A percentile compares a stretch with the other conserved stretches of the same genome.
Conservation (phyloP, 2,113 vertebrate species). For the Phocoena phocoena region DNA sequence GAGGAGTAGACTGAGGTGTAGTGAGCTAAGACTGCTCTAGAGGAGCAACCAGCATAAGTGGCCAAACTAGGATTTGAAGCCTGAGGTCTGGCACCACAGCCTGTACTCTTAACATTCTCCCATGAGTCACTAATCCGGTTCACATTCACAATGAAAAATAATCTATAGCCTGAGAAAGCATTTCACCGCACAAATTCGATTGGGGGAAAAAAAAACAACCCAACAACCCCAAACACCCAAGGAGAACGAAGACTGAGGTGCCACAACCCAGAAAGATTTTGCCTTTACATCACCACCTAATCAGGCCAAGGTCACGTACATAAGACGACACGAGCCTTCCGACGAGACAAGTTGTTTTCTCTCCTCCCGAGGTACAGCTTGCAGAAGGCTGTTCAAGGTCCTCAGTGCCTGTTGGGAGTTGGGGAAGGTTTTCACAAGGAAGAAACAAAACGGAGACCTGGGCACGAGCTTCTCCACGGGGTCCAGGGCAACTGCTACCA, state of each 20-base stretch:
- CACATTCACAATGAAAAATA: background rate
- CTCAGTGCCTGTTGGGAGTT: constrained; percentile 85
- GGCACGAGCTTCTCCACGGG: background rate
- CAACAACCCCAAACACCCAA: background rate
- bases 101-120: background rate
- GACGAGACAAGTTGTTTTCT: constrained; percentile 83
- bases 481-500: background rate
- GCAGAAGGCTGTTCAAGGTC: constrained; percentile 90
- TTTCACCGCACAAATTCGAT: background rate
- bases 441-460: fast-evolving
- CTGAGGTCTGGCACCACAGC: background rate
- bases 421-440: background rate
- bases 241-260: background rate
- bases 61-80: background rate
- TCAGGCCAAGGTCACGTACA: constrained; percentile 80
- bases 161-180: background rate
- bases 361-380: constrained; percentile 81
- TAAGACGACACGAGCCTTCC: constrained; percentile 78
- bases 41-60: fast-evolving
- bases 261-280: background rate
- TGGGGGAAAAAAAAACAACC: background rate
- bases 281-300: background rate
- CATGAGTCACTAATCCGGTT: background rate
- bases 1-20: background rate
- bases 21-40: background rate